Percentiles rank a stretch among this genome's conserved stretches.
Evolutionary conservation across 2,113 vertebrate genomes (phyloP).

Genomic region (Gymnorhina tibicen): DNA sequence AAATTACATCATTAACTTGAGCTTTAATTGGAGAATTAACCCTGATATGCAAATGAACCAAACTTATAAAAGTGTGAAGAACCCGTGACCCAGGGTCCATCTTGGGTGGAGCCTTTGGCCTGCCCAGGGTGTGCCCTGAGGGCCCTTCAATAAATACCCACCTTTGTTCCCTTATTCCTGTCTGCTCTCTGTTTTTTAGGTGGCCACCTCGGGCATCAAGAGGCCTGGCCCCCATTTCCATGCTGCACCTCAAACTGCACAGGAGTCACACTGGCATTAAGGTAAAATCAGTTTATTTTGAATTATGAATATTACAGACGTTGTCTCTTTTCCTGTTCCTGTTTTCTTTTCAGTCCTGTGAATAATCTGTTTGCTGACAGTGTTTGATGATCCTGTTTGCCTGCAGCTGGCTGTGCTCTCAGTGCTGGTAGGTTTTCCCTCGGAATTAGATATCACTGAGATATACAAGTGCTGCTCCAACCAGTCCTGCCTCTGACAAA

Average conservation of each 20-base stretch:
- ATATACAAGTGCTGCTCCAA: background rate
- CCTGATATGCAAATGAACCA: too few species aligned
- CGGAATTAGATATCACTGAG: background rate
- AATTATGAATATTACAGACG: fast-evolving
- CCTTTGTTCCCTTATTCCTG: too few species aligned
- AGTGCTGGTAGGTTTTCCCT: background rate
- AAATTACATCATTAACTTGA: too few species aligned
- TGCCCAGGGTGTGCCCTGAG: too few species aligned
- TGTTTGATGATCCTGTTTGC: background rate
- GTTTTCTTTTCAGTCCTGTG: background rate
- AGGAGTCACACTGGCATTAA: fast-evolving
- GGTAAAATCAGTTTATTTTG: fast-evolving
- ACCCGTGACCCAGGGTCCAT: too few species aligned
- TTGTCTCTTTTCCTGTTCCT: background rate
- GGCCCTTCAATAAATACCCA: too few species aligned
- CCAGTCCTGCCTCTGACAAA: background rate
- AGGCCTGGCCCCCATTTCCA: background rate
- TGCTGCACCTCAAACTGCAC: fast-evolving
- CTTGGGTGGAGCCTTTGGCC: too few species aligned
- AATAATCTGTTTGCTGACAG: background rate
- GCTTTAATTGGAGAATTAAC: too few species aligned
- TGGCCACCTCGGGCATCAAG: too few species aligned
- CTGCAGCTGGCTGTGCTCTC: background rate
- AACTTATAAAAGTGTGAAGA: too few species aligned
- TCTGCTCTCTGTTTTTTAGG: too few species aligned